A percentile compares a stretch with the other conserved stretches of the same genome.
Evolutionary conservation across 2,113 vertebrate species (phyloP).

Genomic region (Semnopithecus entellus): DNA sequence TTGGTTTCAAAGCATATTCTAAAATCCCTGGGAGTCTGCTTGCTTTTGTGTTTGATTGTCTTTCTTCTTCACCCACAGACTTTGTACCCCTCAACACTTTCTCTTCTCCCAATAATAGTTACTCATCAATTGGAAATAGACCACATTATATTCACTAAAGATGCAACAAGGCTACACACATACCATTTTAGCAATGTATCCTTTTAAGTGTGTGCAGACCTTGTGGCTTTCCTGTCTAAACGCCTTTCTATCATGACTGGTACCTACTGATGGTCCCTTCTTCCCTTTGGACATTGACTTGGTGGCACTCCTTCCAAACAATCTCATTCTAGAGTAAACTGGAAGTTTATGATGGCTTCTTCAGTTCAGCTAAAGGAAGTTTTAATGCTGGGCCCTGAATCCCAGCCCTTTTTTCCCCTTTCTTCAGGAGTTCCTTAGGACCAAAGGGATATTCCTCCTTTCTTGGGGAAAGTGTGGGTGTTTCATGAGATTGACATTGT

Average conservation of each 20-base stretch:
- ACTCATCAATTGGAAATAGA: neutral
- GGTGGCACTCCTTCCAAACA: neutral
- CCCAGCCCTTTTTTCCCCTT: neutral
- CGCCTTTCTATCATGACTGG: neutral
- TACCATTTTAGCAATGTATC: neutral
- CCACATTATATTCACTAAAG: neutral
- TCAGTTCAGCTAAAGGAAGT: neutral
- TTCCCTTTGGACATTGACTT: neutral
- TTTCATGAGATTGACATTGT: neutral
- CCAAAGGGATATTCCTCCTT: neutral
- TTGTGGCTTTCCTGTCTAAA: neutral
- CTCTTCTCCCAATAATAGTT: neutral
- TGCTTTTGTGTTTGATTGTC: neutral
- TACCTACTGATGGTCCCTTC: neutral
- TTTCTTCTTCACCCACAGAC: neutral
- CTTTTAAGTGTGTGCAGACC: neutral
- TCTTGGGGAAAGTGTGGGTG: rapidly evolving
- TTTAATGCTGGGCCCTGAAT: neutral
- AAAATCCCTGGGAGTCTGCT: neutral
- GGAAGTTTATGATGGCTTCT: neutral
- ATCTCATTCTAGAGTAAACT: neutral
- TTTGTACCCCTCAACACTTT: neutral
- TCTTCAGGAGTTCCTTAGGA: neutral
- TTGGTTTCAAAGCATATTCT: neutral
- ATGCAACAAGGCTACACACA: neutral